Evolutionary conservation across 2,113 vertebrate genomes (phyloP).

Genomic region (Mola mola): DNA sequence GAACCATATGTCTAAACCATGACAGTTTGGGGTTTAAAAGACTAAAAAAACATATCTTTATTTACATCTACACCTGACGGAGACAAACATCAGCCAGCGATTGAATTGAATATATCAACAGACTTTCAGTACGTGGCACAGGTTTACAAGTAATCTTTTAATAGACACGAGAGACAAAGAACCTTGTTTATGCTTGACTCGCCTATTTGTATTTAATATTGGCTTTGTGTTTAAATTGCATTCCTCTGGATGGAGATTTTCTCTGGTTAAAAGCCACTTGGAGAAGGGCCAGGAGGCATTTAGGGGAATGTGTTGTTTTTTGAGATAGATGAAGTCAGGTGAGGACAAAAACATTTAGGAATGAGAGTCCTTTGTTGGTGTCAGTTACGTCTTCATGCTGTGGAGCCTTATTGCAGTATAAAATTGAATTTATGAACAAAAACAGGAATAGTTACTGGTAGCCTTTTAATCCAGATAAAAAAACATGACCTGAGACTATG

Average conservation of each 20-base stretch:
- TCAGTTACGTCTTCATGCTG: conserved; percentile 24
- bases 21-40: neutral
- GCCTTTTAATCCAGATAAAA: neutral
- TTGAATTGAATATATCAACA: too few species aligned
- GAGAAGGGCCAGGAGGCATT: conserved; percentile 48
- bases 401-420: conserved; percentile 21
- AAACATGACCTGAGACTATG: neutral
- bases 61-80: too few species aligned
- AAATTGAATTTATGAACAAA: conserved; percentile 14
- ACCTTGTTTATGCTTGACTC: conserved; percentile 27
- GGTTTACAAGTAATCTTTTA: conserved; percentile 19
- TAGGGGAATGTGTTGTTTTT: conserved; percentile 33
- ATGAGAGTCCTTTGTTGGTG: conserved; percentile 19
- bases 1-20: neutral
- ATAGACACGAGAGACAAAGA: conserved; percentile 23
- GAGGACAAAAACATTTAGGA: conserved; percentile 40
- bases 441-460: conserved; percentile 1
- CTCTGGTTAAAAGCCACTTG: conserved; percentile 58
- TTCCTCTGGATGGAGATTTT: conserved; percentile 17
- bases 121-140: too few species aligned
- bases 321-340: conserved; percentile 42
- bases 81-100: too few species aligned
- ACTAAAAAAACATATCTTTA: neutral
- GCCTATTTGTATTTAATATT: conserved; percentile 51
- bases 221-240: conserved; percentile 52